phyloP scores from a whole-genome alignment of 2,113 vertebrate species.

The Falcunculus frontatus region DNA sequence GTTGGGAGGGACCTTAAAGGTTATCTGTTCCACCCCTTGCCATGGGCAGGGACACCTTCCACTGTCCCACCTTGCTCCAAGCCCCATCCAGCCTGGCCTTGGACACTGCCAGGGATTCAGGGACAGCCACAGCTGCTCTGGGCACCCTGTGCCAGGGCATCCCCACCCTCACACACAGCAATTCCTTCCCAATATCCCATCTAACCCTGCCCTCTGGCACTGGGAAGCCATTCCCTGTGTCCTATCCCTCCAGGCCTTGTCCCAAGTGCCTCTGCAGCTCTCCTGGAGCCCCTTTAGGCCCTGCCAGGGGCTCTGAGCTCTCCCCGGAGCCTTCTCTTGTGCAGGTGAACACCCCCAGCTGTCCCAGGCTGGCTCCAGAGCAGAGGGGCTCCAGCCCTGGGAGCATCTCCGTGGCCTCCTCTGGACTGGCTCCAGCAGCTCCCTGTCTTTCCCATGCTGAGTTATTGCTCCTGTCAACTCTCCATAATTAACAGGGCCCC shows the following conservation, averaged over 20 bases:
- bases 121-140: background rate
- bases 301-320: rapidly evolving
- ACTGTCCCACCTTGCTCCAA: rapidly evolving
- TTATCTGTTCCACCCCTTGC: rapidly evolving
- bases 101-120: background rate
- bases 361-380: background rate
- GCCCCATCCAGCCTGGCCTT: rapidly evolving
- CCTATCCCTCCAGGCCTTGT: background rate
- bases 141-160: background rate
- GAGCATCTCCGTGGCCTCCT: background rate
- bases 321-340: background rate
- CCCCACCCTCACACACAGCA: rapidly evolving
- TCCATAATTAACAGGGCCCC: rapidly evolving
- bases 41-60: rapidly evolving
- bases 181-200: background rate
- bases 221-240: background rate
- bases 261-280: background rate
- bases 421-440: background rate
- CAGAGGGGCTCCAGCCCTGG: background rate
- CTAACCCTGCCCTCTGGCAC: background rate
- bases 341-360: background rate
- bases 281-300: background rate
- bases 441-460: rapidly evolving
- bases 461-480: background rate
- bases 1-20: rapidly evolving